Conservation (phyloP, 1,140 invertebrate species). For the Drosophila pseudoananassae region DNA sequence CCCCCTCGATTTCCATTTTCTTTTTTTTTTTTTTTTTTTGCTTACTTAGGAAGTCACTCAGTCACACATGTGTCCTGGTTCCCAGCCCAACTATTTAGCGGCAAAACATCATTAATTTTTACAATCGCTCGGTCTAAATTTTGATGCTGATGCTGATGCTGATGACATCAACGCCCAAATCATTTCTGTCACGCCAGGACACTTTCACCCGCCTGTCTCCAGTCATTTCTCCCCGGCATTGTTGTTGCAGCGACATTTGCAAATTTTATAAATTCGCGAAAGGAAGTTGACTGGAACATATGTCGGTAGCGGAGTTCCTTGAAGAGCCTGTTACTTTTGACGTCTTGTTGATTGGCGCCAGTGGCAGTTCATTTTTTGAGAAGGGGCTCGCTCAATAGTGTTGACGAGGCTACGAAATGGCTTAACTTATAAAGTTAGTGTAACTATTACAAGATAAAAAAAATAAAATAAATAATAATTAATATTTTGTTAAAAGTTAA, state of each 20-base stretch:
- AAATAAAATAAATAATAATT: no score
- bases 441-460: background rate
- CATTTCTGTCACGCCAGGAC: slow-evolving; percentile 60
- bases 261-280: slow-evolving; percentile 69
- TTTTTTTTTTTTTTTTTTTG: slow-evolving; percentile 11
- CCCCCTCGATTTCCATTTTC: slow-evolving; percentile 5
- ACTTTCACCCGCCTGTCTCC: slow-evolving; percentile 53
- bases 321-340: slow-evolving; percentile 57
- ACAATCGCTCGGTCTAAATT: slow-evolving; percentile 41
- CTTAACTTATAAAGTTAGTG: background rate
- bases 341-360: slow-evolving; percentile 69
- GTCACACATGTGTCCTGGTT: slow-evolving; percentile 66
- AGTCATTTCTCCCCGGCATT: slow-evolving; percentile 21
- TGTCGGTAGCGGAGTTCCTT: slow-evolving; percentile 42
- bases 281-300: slow-evolving; percentile 70
- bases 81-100: slow-evolving; percentile 69
- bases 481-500: no score
- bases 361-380: slow-evolving; percentile 2
- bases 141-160: slow-evolving; percentile 64
- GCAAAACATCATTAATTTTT: slow-evolving; percentile 77
- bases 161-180: slow-evolving; percentile 75
- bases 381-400: background rate
- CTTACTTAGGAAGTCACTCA: slow-evolving; percentile 30
- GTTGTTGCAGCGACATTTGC: slow-evolving; percentile 59
- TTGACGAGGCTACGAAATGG: background rate